Conservation (phyloP, 2,888 invertebrate species). For the Bellardia pandia region DNA sequence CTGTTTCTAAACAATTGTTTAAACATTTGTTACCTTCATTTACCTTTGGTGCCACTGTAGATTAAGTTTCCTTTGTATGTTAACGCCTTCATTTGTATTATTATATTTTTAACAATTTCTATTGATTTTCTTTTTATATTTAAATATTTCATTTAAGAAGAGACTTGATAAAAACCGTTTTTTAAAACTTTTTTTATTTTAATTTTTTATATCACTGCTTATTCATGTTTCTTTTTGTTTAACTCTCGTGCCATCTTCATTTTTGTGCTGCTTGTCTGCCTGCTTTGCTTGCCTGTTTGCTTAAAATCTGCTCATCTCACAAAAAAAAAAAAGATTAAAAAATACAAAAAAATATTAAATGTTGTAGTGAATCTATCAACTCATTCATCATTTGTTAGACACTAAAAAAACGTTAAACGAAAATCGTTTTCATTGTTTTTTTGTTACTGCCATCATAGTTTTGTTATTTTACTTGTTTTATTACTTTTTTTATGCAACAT, state of each 20-base stretch:
- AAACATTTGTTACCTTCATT: too few relatives aligned
- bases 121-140: constrained; percentile 2
- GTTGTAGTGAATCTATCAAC: constrained; percentile 42
- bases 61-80: constrained; percentile 1
- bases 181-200: not conserved
- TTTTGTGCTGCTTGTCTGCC: constrained; percentile 77
- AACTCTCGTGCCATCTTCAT: constrained; percentile 75
- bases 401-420: constrained; percentile 27
- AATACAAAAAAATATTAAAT: constrained; percentile 46
- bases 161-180: not conserved
- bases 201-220: constrained; percentile 27
- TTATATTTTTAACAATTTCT: not conserved
- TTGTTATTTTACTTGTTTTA: constrained; percentile 24
- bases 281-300: constrained; percentile 82
- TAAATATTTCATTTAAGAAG: constrained; percentile 10
- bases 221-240: constrained; percentile 24
- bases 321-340: constrained; percentile 67
- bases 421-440: constrained; percentile 9
- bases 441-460: constrained; percentile 13
- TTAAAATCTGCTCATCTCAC: constrained; percentile 78
- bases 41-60: constrained; percentile 22
- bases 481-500: not conserved
- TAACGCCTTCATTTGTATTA: too few relatives aligned
- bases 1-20: too few relatives aligned
- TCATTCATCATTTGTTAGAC: constrained; percentile 59